Evolutionary conservation across 2,113 vertebrate species (phyloP).

Genomic region (Psilopogon haemacephalus): DNA sequence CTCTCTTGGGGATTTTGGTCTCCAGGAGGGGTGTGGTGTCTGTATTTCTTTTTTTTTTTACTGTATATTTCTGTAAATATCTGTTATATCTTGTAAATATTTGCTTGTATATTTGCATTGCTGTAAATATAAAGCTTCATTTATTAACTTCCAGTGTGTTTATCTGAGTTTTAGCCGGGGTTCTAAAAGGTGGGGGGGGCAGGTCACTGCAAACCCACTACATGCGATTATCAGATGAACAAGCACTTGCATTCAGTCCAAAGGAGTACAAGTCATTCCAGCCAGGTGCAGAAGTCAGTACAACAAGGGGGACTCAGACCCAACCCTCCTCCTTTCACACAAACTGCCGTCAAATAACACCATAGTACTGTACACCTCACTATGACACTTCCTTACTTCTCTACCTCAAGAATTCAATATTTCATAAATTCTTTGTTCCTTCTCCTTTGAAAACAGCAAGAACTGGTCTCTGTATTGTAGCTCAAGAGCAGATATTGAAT

Average conservation of each 20-base stretch:
- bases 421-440: rapidly evolving
- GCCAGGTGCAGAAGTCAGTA: not conserved
- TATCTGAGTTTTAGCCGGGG: no score
- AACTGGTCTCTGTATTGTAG: not conserved
- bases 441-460: not conserved
- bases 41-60: no score
- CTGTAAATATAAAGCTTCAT: no score
- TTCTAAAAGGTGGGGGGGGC: no score
- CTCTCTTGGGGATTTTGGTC: no score
- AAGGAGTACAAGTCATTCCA: not conserved
- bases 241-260: not conserved
- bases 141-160: no score
- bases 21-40: no score
- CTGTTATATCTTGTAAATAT: no score
- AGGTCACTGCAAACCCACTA: no score
- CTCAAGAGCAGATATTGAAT: not conserved
- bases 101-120: no score
- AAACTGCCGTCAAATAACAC: not conserved
- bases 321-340: rapidly evolving
- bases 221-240: not conserved
- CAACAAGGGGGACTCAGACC: rapidly evolving
- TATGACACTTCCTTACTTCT: not conserved
- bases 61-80: no score
- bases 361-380: not conserved
- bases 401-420: rapidly evolving